Evolutionary conservation across 2,113 vertebrate genomes (phyloP), one percentile per base, ranked within the genome.

Genomic region (Spilogale gracilis): DNA sequence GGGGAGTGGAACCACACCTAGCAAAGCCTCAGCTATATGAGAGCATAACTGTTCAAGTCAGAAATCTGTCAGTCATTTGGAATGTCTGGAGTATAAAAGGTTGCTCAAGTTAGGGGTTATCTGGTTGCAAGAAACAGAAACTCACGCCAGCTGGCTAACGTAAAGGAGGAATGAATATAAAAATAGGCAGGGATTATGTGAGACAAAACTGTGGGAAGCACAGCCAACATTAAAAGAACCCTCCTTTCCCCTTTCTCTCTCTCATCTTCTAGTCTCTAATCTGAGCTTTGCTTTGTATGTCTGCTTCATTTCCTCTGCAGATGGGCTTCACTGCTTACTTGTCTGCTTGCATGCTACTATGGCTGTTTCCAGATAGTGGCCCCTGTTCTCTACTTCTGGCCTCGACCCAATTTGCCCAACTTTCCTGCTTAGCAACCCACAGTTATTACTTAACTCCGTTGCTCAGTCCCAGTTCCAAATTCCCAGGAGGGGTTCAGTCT

Each of bases 141-240:
- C 27, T 65, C 78, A 79, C 79, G 65, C 96, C 89, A 89, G 76
- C 38, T 97, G 92, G 95, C 92, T 87, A 45, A 84, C 52, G 80
- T 85, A 67, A 97, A 80, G 60, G 88, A 85, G 71, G 45, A 90
- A 58, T 6, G 16, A 82, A 69, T 73, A 69, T 78, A 95, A 97
- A 98, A 97, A 95, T 89, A 95, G 96, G 38, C 95, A 96, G 89
- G 92, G 91, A 91, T 95, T 93, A 91, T 58, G 43, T 89, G 96
- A 95, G 67, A 88, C 61, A 48, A 45, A 87, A 82, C 74, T 89
- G 86, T 85, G 87, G 76, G 38, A 85, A 81, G 52, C 88, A 81
- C 18, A 81, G 81, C 65, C 58, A 60, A 56, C 27, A 58, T 80
- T 83, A 48, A n/a, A 84, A 78, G 56, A 80, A 63, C 56, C 79